These are phyloP conservation scores for Plotosus lineatus DNA, from an alignment of 2,113 vertebrate genomes.

Conservation along the genomic window DNA sequence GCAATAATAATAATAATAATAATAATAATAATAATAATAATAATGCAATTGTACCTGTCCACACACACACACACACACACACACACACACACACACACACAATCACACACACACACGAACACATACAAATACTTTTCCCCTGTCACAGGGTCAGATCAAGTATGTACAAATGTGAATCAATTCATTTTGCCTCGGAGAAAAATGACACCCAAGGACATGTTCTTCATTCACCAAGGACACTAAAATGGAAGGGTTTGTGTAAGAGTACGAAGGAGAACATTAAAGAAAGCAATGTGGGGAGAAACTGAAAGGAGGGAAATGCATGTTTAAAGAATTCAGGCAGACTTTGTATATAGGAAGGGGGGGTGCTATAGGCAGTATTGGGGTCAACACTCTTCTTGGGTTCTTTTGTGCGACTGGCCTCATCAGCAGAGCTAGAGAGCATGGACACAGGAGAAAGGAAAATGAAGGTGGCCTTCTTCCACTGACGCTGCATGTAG, in stretches of 20 bases:
- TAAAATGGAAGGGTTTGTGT: conserved; percentile 73
- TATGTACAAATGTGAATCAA: conserved; percentile 88
- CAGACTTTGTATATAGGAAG: conserved; percentile 27
- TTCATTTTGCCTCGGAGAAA: conserved; percentile 64
- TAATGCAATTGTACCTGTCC: conserved; percentile 60
- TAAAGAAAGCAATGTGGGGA: conserved; percentile 61
- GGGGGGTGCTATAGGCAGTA: conserved; percentile 70
- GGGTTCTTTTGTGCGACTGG: conserved; percentile 44
- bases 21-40: no score
- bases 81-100: conserved; percentile 60
- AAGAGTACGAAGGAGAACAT: conserved; percentile 70
- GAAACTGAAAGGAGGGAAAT: conserved; percentile 57
- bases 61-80: conserved; percentile 62
- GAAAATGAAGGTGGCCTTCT: conserved; percentile 64
- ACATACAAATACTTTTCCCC: conserved; percentile 65
- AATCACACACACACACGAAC: conserved; percentile 73
- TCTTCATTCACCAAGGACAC: conserved; percentile 66
- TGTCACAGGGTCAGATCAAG: conserved; percentile 83
- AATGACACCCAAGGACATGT: conserved; percentile 76
- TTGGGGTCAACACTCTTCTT: conserved; percentile 58
- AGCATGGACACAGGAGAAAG: conserved; percentile 40
- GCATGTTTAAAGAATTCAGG: conserved; percentile 65
- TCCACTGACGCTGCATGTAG: conserved; percentile 66
- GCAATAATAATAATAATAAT: no score
- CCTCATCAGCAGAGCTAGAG: conserved; percentile 61